Evolutionary conservation across 2,113 vertebrate species (phyloP).

Genomic region (Cygnus atratus): DNA sequence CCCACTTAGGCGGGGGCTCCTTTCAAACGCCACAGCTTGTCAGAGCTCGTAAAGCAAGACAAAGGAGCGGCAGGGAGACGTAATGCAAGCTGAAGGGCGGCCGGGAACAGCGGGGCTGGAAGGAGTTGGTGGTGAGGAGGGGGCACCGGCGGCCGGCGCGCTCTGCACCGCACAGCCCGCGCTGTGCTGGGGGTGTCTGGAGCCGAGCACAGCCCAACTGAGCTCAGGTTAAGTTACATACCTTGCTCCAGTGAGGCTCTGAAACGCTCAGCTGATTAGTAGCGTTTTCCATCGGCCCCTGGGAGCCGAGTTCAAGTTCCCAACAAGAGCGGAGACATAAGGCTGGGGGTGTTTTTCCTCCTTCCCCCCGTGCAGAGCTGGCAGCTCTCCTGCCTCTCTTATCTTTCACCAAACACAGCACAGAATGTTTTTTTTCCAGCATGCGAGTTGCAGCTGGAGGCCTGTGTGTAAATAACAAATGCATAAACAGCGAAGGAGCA

Average conservation of each 20-base stretch:
- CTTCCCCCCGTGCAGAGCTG: not conserved
- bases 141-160: not conserved
- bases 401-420: not conserved
- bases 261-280: not conserved
- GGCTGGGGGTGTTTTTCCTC: not conserved
- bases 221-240: not conserved
- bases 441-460: slow-evolving; percentile 29
- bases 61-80: not conserved
- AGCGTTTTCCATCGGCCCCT: not conserved
- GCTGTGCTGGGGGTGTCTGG: accelerated
- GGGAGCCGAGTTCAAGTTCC: not conserved
- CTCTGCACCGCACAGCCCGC: not conserved
- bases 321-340: accelerated
- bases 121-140: not conserved
- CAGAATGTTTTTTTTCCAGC: not conserved
- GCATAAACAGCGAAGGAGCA: not conserved
- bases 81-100: not conserved
- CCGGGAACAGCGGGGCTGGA: accelerated
- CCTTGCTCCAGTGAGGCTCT: not conserved
- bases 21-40: not conserved
- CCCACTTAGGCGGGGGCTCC: not conserved
- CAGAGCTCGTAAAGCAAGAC: not conserved
- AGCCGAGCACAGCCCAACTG: not conserved
- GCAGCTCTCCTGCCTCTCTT: slow-evolving; percentile 47
- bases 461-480: slow-evolving; percentile 1